phyloP scores from a whole-genome alignment of 2,797 vertebrate genomes.

The Melanotaenia nigrans region DNA sequence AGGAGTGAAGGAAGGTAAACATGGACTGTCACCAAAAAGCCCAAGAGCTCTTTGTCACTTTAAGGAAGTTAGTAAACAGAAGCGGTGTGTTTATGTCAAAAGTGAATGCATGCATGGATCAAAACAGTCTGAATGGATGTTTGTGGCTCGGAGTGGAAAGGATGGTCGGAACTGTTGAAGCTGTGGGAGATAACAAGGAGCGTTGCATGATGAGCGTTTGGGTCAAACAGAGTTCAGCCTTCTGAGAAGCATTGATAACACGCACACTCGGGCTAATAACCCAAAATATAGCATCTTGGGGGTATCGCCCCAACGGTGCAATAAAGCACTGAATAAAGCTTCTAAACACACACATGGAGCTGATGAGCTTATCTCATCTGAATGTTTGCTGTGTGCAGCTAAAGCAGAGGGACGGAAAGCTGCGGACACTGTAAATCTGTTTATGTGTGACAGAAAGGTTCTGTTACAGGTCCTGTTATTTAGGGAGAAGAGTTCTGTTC shows the following conservation, averaged over 20 bases:
- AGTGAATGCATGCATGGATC: conserved; percentile 26
- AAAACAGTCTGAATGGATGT: conserved; percentile 42
- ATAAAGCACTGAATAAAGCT: conserved; percentile 48
- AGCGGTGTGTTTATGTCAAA: conserved; percentile 55
- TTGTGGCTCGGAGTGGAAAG: conserved; percentile 50
- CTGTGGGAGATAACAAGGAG: conserved; percentile 54
- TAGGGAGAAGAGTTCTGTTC: too few relatives aligned
- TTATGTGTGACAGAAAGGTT: conserved; percentile 47
- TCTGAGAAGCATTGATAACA: conserved; percentile 57
- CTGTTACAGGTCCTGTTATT: background rate
- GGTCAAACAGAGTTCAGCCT: conserved; percentile 75
- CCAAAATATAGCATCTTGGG: conserved; percentile 59
- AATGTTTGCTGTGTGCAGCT: conserved; percentile 66
- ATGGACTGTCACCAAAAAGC: conserved; percentile 57
- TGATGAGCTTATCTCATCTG: conserved; percentile 71
- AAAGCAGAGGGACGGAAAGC: conserved; percentile 54
- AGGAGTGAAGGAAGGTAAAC: conserved; percentile 52
- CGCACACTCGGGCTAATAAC: conserved; percentile 40
- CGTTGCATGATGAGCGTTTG: conserved; percentile 70
- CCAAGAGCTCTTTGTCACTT: conserved; percentile 61
- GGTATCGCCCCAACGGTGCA: conserved; percentile 38
- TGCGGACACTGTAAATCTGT: conserved; percentile 66
- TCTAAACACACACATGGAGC: conserved; percentile 27
- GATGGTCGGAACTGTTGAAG: conserved; percentile 49
- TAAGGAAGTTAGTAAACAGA: conserved; percentile 53